Base-by-base conservation (phyloP, 2,888 invertebrate species). In the Erebia palarica region DNA sequence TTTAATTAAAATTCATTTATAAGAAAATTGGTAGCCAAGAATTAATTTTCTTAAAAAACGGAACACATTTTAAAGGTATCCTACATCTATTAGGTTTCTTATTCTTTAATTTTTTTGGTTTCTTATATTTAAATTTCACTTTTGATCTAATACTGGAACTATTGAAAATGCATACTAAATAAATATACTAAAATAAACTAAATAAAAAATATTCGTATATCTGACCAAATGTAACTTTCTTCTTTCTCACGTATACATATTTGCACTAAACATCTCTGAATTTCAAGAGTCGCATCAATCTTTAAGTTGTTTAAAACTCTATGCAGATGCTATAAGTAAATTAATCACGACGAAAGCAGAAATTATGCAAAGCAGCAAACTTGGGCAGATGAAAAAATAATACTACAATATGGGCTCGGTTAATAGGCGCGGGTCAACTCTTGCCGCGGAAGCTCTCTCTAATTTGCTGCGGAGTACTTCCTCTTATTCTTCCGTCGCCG, bases 401-500 rank as follows among this genome's bases (percentile, higher is more conserved):
- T 87, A 87, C 82, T 84, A 89, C 89, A 90, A 90, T 89, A 85
- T 87, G 84, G 82, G 84, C 80, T 83, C 79, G 80, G 81, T 59
- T 90, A 90, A 88, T 87, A 84, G 84, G 82, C 81, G 80, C 86
- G 80, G 86, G 89, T 87, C 91, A 89, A 87, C 87, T 88, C 88
- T 86, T 86, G 89, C 88, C 87, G 86, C 85, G 82, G 79, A 83
- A 83, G 78, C 79, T 79, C 82, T 85, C 85, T 90, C 88, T 92
- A 91, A 91, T 92, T 91, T 91, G 85, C 85, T 83, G 82, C 78
- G 78, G 79, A 83, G 84, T 85, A 84, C 84, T 88, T 85, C 82
- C 83, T 85, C 85, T 86, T 86, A 86, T 86, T 87, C 84, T 82
- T 80, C 79, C 82, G 82, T 81, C 81, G 83, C 83, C 84, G 81